Percentiles rank a stretch among this genome's conserved stretches.
These are phyloP conservation scores for Tipula lateralis DNA, from an alignment of 2,888 invertebrate species.

Conservation along the genomic window DNA sequence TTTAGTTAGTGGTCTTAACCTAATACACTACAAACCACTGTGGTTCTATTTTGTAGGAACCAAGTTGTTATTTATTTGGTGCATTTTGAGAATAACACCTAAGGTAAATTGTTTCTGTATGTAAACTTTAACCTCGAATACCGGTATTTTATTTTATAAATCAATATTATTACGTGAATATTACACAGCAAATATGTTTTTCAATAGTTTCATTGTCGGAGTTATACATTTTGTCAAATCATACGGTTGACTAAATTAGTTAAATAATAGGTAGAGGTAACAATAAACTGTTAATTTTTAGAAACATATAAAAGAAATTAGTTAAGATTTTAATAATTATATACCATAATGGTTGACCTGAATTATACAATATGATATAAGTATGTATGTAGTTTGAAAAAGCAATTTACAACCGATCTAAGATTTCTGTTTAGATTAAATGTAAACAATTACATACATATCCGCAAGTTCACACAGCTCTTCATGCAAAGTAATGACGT, in stretches of 20 bases:
- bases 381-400: too few relatives aligned
- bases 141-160: neutral
- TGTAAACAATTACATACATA: neutral
- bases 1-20: too few relatives aligned
- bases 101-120: neutral
- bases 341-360: neutral
- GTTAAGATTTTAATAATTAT: neutral
- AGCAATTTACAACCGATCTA: neutral
- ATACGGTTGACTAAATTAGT: neutral
- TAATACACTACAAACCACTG: too few relatives aligned
- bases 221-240: neutral
- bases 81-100: too few relatives aligned
- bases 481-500: neutral
- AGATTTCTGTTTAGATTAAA: neutral
- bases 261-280: neutral
- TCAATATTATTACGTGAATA: neutral
- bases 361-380: neutral
- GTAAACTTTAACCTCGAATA: neutral
- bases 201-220: neutral
- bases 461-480: too few relatives aligned
- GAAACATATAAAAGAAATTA: neutral
- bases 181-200: neutral
- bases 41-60: too few relatives aligned
- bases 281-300: neutral
- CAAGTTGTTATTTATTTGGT: too few relatives aligned